Evolutionary conservation across 2,113 vertebrate genomes (phyloP), one percentile per base, ranked within the genome.

Genomic region (Sander lucioperca): DNA sequence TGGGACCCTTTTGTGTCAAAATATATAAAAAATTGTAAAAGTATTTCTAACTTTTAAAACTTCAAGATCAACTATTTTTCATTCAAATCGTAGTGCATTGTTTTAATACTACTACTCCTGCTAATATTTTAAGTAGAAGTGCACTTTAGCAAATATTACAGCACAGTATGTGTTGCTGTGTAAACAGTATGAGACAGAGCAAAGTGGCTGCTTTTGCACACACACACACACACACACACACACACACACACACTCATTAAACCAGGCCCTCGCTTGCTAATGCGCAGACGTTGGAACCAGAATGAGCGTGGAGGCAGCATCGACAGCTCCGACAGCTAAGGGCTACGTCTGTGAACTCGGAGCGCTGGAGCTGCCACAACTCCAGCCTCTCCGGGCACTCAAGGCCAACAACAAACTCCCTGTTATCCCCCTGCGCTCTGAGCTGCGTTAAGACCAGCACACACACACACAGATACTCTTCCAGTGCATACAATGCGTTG

Each of bases 311-410:
- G 90, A 93, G 93, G 92, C 94, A 85, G 90, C 85, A 85, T 81
- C 78, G 74, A 77, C 83, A 69, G 85, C 85, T 88, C 75, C 87
- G 92, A 94, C 93, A 93, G 95, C 94, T 95, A 71, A 92, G 83
- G 94, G 95, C 94, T 95, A 94, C 78, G 90, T 93, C 94, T 94
- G 64, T 95, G 95, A 95, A 95, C 94, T 93, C 84, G 15, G 90
- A 92, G 90, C 73, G 69, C 84, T 74, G 62, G 84, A 89, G 89
- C 91, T 84, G 92, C 94, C 94, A 92, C 92, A 91, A 92, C 94
- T 93, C 87, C 92, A 87, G 90, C 91, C 88, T 94, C 94, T 93
- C 83, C 64, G 82, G 89, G 86, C 91, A 92, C 91, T 89, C 86
- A 92, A 94, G 95, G 92, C 89, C 87, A 92, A 92, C 91, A 93